A percentile compares a stretch with the other conserved stretches of the same genome.
These are phyloP conservation scores for Phorcus lineatus DNA, from an alignment of 2,888 invertebrate species.

Conservation along the genomic window DNA sequence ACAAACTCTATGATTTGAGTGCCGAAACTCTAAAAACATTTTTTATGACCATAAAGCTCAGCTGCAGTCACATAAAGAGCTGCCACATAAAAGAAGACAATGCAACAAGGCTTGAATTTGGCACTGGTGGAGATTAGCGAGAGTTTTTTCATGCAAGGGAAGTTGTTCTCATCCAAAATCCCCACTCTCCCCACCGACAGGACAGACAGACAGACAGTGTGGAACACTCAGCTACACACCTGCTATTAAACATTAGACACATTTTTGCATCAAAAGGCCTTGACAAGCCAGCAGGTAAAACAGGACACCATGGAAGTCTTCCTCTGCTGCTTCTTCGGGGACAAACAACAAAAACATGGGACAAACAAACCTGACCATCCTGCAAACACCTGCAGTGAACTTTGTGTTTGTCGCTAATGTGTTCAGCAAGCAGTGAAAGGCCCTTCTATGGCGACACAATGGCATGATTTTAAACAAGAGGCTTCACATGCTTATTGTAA, in stretches of 20 bases:
- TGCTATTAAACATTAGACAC: neutral
- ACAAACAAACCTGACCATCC: neutral
- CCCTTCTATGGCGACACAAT: neutral
- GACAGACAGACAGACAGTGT: neutral
- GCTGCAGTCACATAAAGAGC: too few species aligned
- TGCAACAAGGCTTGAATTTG: too few species aligned
- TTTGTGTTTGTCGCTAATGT: slow-evolving; percentile 7
- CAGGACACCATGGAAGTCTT: neutral
- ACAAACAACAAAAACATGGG: neutral
- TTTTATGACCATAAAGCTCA: too few species aligned
- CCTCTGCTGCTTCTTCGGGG: neutral
- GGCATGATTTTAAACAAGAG: neutral
- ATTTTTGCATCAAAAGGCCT: neutral
- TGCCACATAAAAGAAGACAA: too few species aligned
- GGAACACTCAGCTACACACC: neutral
- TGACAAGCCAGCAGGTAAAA: neutral
- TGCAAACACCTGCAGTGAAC: neutral
- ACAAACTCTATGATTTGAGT: too few species aligned
- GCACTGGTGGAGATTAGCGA: too few species aligned
- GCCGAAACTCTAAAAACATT: too few species aligned
- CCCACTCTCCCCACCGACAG: too few species aligned
- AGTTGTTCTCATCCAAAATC: neutral
- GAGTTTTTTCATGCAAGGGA: too few species aligned
- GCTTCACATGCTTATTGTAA: neutral
- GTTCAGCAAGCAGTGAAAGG: neutral